Base-by-base conservation (phyloP, 2,113 vertebrate genomes). In the Falco punctatus region DNA sequence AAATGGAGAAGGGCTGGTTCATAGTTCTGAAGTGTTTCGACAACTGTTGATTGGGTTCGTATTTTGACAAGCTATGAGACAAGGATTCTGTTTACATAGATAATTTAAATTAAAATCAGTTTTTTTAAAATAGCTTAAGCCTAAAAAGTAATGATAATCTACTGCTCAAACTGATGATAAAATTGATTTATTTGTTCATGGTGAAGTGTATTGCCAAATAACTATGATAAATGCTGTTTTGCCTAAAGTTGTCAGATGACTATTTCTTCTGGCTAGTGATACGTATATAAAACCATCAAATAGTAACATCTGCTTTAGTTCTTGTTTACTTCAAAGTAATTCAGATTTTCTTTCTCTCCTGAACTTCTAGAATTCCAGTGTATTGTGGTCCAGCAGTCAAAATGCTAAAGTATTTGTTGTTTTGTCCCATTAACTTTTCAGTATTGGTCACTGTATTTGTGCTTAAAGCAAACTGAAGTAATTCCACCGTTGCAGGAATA, bases 251-350 rank as follows among this genome's bases (percentile, higher is more conserved):
- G 54, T 96, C 66, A 79, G 61, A 92, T 80, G 32, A 59, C 42
- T 91, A 2, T 96, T 93, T 91, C 32, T 88, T 96, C 96, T 96
- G 94, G 87, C 81, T 90, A 86, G 59, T 46, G 32, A 38, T 79
- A 38, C 7, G 6, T 90, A 44, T 32, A 78, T 95, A 94, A 95
- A 96, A n/a, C 38, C 19, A 85, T 88, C 42, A 93, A 49, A 72
- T 59, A 58, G 9, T 46, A 82, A 86, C 88, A 91, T 92, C 88
- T 95, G 62, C 78, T 92, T 92, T 75, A 71, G 55, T 88, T 86
- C 59, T 91, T 80, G 73, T 88, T 96, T 85, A 69, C 62, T 61
- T 92, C 78, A 94, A 96, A 93, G 80, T 74, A 86, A 78, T 78
- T 87, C 42, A 82, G 8, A 59, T 78, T 90, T 94, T 90, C 54